Base-by-base conservation (phyloP, 2,888 invertebrate species). In the Ypsolopha sequella region DNA sequence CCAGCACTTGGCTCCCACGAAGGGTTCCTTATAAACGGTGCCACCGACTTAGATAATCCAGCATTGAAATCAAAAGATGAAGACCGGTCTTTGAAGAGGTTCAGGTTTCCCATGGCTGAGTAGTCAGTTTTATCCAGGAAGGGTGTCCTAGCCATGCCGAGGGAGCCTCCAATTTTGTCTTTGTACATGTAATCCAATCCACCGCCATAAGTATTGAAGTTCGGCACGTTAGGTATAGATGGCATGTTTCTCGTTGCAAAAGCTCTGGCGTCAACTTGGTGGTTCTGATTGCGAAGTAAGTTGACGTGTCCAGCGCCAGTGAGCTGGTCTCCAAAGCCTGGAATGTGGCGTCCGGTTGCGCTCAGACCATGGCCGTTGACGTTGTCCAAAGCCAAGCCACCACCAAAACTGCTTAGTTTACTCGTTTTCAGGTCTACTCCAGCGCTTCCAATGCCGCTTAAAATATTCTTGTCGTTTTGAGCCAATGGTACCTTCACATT, bases 181-280 rank as follows among this genome's bases (percentile, higher is more conserved):
- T 73, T 74, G 60, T 54, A 76, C 65, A 67, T 68, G 52, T 77
- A 78, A 52, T 77, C 74, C 7, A 72, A 41, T 9, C 70, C 65
- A 1, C 64, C 76, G 0, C 78, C 78, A n/a, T 66, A 59, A 4
- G 76, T 76, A 56, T 70, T 73, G 60, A 75, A 76, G 59, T 70
- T 68, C 4, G 77, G 74, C 1, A 68, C 56, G 0, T 61, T 57
- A 2, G 66, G 64, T 2, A 65, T 62, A 8, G 58, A 61, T 0
- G 75, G 76, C 63, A 70, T 66, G 43, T 60, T 75, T 52, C 64
- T 68, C 7, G 71, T 66, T 14, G 67, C 47, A 56, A 74, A 77
- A 0, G 76, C 77, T 14, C 73, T 75, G 1, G 72, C 74, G 41
- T 60, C 63, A n/a, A 78, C 48, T 10, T 69, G 64, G 50, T 76